A percentile compares a stretch with the other conserved stretches of the same genome.
Conservation (phyloP, 2,797 vertebrate species). For the Pipistrellus kuhlii region DNA sequence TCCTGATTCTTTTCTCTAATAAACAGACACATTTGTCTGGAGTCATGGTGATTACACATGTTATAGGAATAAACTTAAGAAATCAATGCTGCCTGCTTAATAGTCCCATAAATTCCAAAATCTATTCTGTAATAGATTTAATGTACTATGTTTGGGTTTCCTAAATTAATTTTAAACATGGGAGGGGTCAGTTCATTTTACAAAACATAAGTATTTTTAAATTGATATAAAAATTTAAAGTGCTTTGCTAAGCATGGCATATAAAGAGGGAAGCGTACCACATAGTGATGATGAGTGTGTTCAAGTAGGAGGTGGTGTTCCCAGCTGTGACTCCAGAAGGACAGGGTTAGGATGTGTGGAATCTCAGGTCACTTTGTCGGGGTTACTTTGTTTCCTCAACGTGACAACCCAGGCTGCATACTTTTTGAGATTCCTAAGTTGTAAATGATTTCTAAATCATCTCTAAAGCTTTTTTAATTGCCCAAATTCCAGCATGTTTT, state of each 20-base stretch:
- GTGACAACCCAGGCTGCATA: background rate
- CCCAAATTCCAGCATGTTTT: conserved; percentile 3
- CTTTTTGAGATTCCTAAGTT: conserved; percentile 17
- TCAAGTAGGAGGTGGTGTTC: background rate
- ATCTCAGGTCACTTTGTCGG: background rate
- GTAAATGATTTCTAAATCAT: background rate
- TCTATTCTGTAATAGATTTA: background rate
- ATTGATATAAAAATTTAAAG: conserved; percentile 11
- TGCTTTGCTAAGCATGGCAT: background rate
- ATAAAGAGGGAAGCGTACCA: background rate
- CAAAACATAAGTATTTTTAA: background rate
- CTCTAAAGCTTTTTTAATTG: background rate
- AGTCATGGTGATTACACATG: background rate
- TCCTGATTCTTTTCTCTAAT: conserved; percentile 62
- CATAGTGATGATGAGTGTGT: background rate
- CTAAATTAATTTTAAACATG: conserved; percentile 38
- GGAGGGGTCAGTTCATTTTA: background rate
- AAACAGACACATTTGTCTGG: conserved; percentile 30
- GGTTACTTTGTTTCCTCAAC: background rate
- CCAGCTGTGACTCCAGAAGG: background rate
- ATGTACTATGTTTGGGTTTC: conserved; percentile 28
- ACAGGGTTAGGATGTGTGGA: background rate
- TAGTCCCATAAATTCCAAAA: conserved; percentile 34
- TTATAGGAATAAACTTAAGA: conserved; percentile 57
- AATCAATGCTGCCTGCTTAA: background rate